Percentiles rank a stretch among this genome's conserved stretches.
phyloP scores from a whole-genome alignment of 2,888 invertebrate species.

The Drosophila rellima region DNA sequence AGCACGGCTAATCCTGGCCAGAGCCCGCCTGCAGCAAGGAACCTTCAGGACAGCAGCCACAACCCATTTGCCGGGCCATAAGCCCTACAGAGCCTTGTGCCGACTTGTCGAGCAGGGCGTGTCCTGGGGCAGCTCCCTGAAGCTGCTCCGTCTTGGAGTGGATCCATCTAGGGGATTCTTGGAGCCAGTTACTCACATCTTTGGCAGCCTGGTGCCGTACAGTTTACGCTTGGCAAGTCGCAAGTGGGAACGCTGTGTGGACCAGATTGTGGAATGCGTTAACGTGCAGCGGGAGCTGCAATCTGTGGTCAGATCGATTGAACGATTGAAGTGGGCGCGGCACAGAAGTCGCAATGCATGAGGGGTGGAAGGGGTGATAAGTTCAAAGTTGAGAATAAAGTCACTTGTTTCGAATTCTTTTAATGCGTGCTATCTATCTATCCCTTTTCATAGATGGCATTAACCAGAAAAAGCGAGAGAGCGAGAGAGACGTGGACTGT shows the following conservation, averaged over 20 bases:
- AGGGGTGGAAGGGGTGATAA: constrained; percentile 20
- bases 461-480: neutral
- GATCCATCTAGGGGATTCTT: constrained; percentile 16
- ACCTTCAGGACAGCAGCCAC: neutral
- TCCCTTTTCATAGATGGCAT: neutral
- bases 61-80: constrained; percentile 20
- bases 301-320: constrained; percentile 34
- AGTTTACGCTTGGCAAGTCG: constrained; percentile 39
- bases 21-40: constrained; percentile 54
- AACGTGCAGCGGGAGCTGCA: constrained; percentile 50
- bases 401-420: constrained; percentile 21
- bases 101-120: constrained; percentile 35
- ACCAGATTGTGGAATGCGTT: constrained; percentile 43
- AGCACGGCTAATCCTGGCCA: constrained; percentile 48
- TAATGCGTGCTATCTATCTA: constrained; percentile 3
- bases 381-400: constrained; percentile 52
- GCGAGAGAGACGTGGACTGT: neutral
- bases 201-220: constrained; percentile 48
- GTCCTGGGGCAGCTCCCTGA: constrained; percentile 14
- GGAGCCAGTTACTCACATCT: constrained; percentile 45
- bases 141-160: constrained; percentile 31
- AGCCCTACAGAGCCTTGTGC: constrained; percentile 40
- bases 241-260: constrained; percentile 53
- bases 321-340: constrained; percentile 30
- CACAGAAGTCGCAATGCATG: constrained; percentile 4